Conservation (phyloP, 2,888 invertebrate species). For the Rhorus exstirpatorius region DNA sequence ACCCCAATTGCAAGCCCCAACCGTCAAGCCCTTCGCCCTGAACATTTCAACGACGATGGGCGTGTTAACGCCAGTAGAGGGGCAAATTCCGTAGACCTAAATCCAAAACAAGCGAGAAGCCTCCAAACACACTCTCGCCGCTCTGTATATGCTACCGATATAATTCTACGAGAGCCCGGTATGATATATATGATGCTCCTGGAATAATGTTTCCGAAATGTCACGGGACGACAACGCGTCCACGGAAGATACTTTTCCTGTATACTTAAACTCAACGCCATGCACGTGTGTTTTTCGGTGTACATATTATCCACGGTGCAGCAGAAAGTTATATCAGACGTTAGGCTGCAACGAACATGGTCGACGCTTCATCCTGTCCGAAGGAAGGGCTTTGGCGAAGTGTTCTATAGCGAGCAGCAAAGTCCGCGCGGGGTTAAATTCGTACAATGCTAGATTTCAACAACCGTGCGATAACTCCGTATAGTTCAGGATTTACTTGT, state of each 20-base stretch:
- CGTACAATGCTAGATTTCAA: background rate
- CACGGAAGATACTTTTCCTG: conserved; percentile 3
- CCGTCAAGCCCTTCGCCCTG: background rate
- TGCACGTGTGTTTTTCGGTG: no score
- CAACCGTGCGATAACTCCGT: background rate
- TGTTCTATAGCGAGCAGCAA: background rate
- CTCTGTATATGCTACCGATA: conserved; percentile 1
- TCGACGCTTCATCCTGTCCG: background rate
- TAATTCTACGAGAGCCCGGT: conserved; percentile 7
- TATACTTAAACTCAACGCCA: conserved; percentile 2
- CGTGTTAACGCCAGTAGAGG: background rate
- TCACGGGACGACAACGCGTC: conserved; percentile 1
- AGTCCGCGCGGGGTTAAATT: conserved; percentile 8
- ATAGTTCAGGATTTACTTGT: background rate
- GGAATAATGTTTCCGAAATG: conserved; percentile 5
- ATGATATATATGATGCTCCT: background rate
- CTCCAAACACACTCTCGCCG: background rate
- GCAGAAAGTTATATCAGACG: background rate
- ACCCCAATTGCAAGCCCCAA: conserved; percentile 27
- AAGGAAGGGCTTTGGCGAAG: background rate
- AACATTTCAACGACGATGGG: conserved; percentile 3
- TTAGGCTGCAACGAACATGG: background rate
- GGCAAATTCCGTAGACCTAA: conserved; percentile 14
- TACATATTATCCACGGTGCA: background rate
- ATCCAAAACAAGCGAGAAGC: conserved; percentile 31